Conservation (phyloP, 2,888 invertebrate species). For the Sesia bembeciformis region DNA sequence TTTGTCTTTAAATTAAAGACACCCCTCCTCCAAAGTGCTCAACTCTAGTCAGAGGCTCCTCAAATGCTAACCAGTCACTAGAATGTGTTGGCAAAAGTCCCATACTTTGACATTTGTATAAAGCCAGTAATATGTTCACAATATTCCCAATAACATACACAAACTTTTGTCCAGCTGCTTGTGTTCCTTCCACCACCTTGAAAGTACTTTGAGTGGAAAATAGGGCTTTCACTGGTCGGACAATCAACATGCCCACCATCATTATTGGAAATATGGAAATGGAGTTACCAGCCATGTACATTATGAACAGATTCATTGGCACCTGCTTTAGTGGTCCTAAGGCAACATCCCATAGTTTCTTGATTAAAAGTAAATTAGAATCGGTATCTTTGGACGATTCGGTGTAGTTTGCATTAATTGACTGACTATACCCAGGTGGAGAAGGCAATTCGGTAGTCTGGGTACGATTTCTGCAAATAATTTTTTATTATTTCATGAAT, state of each 20-base stretch:
- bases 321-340: slow-evolving; percentile 95
- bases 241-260: slow-evolving; percentile 99
- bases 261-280: slow-evolving; percentile 99
- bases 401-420: slow-evolving; percentile 79
- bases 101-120: slow-evolving; percentile 99
- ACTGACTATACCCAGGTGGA: slow-evolving; percentile 89
- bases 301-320: slow-evolving; percentile 99
- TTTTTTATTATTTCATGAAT: slow-evolving; percentile 1
- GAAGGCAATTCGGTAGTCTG: slow-evolving; percentile 76
- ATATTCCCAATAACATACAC: slow-evolving; percentile 95
- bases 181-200: slow-evolving; percentile 94
- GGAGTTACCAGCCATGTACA: slow-evolving; percentile 99
- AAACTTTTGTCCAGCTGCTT: slow-evolving; percentile 91
- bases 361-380: slow-evolving; percentile 88
- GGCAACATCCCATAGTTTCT: slow-evolving; percentile 97
- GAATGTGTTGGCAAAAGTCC: slow-evolving; percentile 96
- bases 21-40: slow-evolving; percentile 91
- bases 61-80: slow-evolving; percentile 98
- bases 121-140: slow-evolving; percentile 90
- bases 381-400: slow-evolving; percentile 89
- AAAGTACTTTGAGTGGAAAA: slow-evolving; percentile 92
- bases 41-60: slow-evolving; percentile 88
- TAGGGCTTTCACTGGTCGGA: slow-evolving; percentile 95
- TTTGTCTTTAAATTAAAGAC: slow-evolving; percentile 66
- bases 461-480: slow-evolving; percentile 33